phyloP scores from a whole-genome alignment of 2,888 invertebrate genomes.

The Bugulina stolonifera region DNA sequence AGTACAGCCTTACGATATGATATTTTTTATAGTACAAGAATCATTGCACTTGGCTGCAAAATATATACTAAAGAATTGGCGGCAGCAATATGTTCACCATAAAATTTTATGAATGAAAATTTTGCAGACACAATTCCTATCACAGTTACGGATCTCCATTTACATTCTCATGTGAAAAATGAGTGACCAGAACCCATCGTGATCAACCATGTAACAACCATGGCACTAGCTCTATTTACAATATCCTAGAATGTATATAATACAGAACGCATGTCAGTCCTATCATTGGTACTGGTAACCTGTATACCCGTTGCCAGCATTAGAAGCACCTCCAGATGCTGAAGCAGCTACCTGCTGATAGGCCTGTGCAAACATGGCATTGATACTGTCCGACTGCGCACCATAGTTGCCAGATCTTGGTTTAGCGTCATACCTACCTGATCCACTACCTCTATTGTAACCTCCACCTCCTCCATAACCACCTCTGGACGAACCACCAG shows the following conservation, averaged over 20 bases:
- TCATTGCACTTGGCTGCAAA: too few relatives aligned
- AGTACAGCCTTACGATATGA: too few relatives aligned
- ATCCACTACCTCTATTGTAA: neutral
- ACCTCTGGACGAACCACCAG: slow-evolving; percentile 24
- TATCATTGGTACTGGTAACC: slow-evolving; percentile 17
- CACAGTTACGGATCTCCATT: too few relatives aligned
- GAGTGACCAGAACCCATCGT: too few relatives aligned
- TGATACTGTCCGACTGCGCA: slow-evolving; percentile 13
- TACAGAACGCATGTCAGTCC: too few relatives aligned
- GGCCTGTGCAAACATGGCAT: slow-evolving; percentile 25
- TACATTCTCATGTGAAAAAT: too few relatives aligned
- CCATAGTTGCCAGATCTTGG: neutral
- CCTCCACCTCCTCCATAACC: slow-evolving; percentile 10
- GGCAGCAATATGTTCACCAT: too few relatives aligned
- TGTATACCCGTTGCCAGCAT: neutral
- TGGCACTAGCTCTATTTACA: neutral
- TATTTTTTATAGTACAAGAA: too few relatives aligned
- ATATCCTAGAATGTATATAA: neutral
- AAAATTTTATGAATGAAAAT: too few relatives aligned
- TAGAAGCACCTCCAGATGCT: neutral
- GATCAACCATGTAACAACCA: too few relatives aligned
- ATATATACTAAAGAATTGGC: too few relatives aligned
- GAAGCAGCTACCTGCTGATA: slow-evolving; percentile 22
- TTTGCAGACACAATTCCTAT: too few relatives aligned
- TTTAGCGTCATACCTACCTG: slow-evolving; percentile 23